phyloP scores from a whole-genome alignment of 2,888 invertebrate genomes.

The Adineta ricciae region DNA sequence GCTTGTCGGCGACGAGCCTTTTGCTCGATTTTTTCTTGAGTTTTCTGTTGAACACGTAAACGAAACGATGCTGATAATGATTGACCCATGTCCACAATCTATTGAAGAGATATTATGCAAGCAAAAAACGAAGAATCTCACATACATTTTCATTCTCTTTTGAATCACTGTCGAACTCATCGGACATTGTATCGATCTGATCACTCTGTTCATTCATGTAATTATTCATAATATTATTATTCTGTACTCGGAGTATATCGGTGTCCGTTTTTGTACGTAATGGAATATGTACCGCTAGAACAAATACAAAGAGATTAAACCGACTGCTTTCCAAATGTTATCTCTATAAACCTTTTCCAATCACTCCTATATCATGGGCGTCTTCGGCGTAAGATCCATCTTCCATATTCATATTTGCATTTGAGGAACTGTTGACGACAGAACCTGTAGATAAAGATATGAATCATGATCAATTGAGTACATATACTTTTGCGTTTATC shows the following conservation, averaged over 20 bases:
- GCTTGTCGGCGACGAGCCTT: conserved; percentile 17
- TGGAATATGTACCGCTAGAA: not conserved
- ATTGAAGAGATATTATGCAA: not conserved
- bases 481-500: too few relatives aligned
- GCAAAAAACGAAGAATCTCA: not conserved
- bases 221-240: not conserved
- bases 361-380: not conserved
- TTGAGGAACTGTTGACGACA: not conserved
- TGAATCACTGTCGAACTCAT: conserved; percentile 11
- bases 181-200: not conserved
- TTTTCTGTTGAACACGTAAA: conserved; percentile 31
- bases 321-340: too few relatives aligned
- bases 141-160: conserved; percentile 20
- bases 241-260: not conserved
- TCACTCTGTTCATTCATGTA: not conserved
- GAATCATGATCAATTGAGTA: too few relatives aligned
- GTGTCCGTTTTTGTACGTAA: not conserved
- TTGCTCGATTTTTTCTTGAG: conserved; percentile 30
- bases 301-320: not conserved
- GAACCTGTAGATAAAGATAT: not conserved
- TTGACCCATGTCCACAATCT: not conserved
- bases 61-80: conserved; percentile 28
- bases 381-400: not conserved
- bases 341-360: not conserved
- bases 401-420: not conserved